These are phyloP conservation scores for Chromobotia macracanthus DNA, from an alignment of 2,797 vertebrate genomes.

Conservation along the genomic window DNA sequence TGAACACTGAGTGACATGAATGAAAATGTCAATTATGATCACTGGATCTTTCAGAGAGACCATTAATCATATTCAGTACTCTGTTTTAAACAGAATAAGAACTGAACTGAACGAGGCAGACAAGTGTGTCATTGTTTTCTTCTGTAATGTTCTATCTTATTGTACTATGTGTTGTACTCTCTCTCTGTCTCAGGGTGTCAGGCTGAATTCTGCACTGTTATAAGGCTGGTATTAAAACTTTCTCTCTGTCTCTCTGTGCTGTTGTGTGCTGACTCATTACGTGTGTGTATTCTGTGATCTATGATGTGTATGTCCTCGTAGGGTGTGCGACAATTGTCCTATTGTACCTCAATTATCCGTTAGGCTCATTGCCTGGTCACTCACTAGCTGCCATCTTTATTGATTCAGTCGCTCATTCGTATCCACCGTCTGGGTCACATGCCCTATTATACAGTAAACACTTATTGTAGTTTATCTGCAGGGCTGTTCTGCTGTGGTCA, in stretches of 20 bases:
- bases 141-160: neutral
- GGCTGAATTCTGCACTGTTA: neutral
- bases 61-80: too few species aligned
- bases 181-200: conserved; percentile 11
- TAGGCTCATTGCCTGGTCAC: conserved; percentile 16
- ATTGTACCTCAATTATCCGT: conserved; percentile 35
- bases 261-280: conserved; percentile 21
- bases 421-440: conserved; percentile 1
- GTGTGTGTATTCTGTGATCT: neutral
- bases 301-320: neutral
- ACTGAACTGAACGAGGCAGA: too few species aligned
- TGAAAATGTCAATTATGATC: too few species aligned
- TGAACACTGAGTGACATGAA: too few species aligned
- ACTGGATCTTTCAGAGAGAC: too few species aligned
- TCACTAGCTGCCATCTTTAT: neutral
- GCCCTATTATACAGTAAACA: neutral
- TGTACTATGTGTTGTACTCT: too few species aligned
- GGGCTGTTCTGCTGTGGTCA: too few species aligned
- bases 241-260: neutral
- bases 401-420: conserved; percentile 5
- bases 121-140: neutral
- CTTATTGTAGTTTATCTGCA: too few species aligned
- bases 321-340: conserved; percentile 11
- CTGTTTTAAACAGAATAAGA: too few species aligned
- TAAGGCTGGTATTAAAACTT: neutral